Conservation (phyloP, 1,140 invertebrate genomes). For the Rhysida immarginata region DNA sequence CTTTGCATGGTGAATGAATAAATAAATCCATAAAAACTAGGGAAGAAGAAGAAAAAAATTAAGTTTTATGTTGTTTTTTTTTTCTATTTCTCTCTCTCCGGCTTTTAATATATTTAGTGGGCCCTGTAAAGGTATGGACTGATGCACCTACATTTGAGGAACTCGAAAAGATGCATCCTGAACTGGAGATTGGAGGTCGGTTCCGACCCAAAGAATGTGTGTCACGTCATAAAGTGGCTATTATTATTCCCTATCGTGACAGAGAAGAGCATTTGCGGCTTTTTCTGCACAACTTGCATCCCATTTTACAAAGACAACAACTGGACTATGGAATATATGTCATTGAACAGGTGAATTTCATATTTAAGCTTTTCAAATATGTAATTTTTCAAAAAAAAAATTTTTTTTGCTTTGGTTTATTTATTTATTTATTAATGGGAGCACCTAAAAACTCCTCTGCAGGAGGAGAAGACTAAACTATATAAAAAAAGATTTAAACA, state of each 20-base stretch:
- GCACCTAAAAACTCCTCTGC: background rate
- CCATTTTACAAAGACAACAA: slow-evolving; percentile 69
- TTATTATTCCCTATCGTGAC: slow-evolving; percentile 78
- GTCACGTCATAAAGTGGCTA: slow-evolving; percentile 58
- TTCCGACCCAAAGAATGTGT: slow-evolving; percentile 55
- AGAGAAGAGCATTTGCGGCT: slow-evolving; percentile 57
- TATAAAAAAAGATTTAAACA: too few species aligned
- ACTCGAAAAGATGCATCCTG: slow-evolving; percentile 24
- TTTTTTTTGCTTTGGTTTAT: background rate
- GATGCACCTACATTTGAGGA: slow-evolving; percentile 28
- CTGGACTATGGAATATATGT: slow-evolving; percentile 84
- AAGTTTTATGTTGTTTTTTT: too few species aligned
- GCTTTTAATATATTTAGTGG: slow-evolving; percentile 25
- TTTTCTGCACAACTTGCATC: slow-evolving; percentile 78
- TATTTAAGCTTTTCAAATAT: too few species aligned
- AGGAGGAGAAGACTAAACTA: too few species aligned
- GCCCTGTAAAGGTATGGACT: slow-evolving; percentile 26
- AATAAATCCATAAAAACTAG: too few species aligned
- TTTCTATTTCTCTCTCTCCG: too few species aligned
- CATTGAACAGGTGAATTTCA: slow-evolving; percentile 60
- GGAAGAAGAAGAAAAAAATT: too few species aligned
- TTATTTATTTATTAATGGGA: background rate
- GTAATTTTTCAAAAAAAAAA: background rate
- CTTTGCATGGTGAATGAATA: too few species aligned
- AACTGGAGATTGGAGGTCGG: slow-evolving; percentile 47